A percentile compares a stretch with the other conserved stretches of the same genome.
Evolutionary conservation across 1,140 invertebrate species (phyloP).

Genomic region (Leptonema lineaticorne): DNA sequence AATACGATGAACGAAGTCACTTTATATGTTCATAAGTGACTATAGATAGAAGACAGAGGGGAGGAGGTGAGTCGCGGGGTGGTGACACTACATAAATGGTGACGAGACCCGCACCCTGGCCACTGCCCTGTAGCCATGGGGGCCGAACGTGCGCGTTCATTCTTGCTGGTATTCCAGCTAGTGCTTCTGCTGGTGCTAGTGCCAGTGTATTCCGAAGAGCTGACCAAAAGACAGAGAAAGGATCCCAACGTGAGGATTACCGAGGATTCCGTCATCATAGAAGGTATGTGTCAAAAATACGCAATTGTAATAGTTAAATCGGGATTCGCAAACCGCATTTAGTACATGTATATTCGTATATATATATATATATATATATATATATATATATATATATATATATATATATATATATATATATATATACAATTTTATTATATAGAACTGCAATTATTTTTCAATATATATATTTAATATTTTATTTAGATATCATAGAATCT

Average conservation of each 20-base stretch:
- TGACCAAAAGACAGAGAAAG: slow-evolving; percentile 28
- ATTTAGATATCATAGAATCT: too few relatives aligned
- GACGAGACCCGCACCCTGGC: not conserved
- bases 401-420: too few relatives aligned
- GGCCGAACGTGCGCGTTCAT: not conserved
- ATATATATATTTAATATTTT: too few relatives aligned
- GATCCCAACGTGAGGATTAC: slow-evolving; percentile 33
- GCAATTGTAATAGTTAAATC: too few relatives aligned
- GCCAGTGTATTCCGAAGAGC: not conserved
- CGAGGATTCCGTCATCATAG: slow-evolving; percentile 38
- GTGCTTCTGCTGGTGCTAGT: not conserved
- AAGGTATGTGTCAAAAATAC: too few relatives aligned
- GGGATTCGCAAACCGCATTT: too few relatives aligned
- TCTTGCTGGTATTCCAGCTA: slow-evolving; percentile 2
- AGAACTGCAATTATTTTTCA: too few relatives aligned
- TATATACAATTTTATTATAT: too few relatives aligned
- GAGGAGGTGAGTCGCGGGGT: not conserved
- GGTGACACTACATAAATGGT: not conserved
- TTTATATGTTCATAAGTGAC: not conserved
- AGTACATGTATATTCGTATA: too few relatives aligned
- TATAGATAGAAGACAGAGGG: not conserved
- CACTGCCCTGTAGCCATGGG: not conserved
- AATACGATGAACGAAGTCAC: not conserved
- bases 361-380: too few relatives aligned
- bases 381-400: too few relatives aligned